Base-by-base conservation (phyloP, 2,797 vertebrate species). In the Chaunax sp. region DNA sequence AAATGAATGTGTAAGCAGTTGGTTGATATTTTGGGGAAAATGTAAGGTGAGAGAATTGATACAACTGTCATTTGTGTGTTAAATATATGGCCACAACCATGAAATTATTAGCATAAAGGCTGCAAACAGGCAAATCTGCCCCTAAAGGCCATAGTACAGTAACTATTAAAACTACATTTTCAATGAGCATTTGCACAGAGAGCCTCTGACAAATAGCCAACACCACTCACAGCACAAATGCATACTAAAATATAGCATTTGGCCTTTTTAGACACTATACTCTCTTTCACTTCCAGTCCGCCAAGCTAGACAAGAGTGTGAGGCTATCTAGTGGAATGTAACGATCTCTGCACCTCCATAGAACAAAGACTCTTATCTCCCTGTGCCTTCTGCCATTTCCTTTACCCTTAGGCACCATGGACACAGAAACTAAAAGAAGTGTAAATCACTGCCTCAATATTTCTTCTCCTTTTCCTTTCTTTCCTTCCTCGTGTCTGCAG, bases 331-430 rank as follows among this genome's bases (percentile, higher is more conserved):
- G 73, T 83, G 84, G 81, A 91, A 86, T 84, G 84, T 87, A 84
- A 84, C 69, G 54, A 90, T 93, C 88, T 90, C 72, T 86, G 78
- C 87, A 89, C 87, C 87, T 90, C 82, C 35, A 16, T 61, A 84
- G 83, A 93, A 89, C 91, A 89, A 85, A 90, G 87, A 77, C 72
- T 78, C 84, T 92, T 92, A 91, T 92, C 91, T 91, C 33, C 47
- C 56, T 60, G 57, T 75, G 76, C 75, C 85, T 90, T 87, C 84
- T 84, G 85, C 87, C 84, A 89, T 88, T 92, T 92, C 89, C 87
- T 91, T 82, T 80, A 47, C 88, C 91, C 84, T 33, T 54, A 57
- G 86, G 90, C 77, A 83, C 54, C 14, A 26, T 60, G 81, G 84
- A 84, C 84, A 82, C 19, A 16, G 82, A 82, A 86, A 87, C 75